A percentile compares a stretch with the other conserved stretches of the same genome.
Evolutionary conservation across 2,797 vertebrate species (phyloP).

Genomic region (Myiotriccus ornatus): DNA sequence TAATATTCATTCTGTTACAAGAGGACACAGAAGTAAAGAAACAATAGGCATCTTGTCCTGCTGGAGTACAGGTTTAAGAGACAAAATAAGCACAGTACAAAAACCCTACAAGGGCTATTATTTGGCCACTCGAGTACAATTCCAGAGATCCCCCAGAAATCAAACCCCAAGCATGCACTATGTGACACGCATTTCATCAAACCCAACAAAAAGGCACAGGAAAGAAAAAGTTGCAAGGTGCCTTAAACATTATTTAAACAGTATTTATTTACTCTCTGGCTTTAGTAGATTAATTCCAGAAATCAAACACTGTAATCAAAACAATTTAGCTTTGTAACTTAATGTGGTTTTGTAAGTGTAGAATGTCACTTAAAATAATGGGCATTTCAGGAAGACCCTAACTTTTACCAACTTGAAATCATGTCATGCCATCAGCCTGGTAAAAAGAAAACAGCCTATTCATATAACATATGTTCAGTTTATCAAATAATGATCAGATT

Average conservation of each 20-base stretch:
- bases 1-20: constrained; percentile 87
- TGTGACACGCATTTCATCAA: not conserved
- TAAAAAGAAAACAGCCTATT: not conserved
- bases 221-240: not conserved
- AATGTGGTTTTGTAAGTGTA: not conserved
- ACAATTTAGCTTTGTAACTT: not conserved
- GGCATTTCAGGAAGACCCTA: not conserved
- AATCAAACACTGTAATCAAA: not conserved
- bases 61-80: constrained; percentile 72
- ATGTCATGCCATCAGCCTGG: not conserved
- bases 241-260: not conserved
- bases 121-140: not conserved
- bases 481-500: not conserved
- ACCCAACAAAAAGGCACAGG: not conserved
- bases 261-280: not conserved
- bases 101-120: not conserved
- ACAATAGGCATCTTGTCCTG: constrained; percentile 88
- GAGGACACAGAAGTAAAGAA: constrained; percentile 97
- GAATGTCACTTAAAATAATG: not conserved
- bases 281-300: not conserved
- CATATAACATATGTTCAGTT: not conserved
- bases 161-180: not conserved
- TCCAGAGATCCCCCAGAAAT: not conserved
- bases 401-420: not conserved
- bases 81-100: constrained; percentile 57